These are phyloP conservation scores for Pogonognathellus flavescens DNA, from an alignment of 1,140 invertebrate species.

Conservation along the genomic window DNA sequence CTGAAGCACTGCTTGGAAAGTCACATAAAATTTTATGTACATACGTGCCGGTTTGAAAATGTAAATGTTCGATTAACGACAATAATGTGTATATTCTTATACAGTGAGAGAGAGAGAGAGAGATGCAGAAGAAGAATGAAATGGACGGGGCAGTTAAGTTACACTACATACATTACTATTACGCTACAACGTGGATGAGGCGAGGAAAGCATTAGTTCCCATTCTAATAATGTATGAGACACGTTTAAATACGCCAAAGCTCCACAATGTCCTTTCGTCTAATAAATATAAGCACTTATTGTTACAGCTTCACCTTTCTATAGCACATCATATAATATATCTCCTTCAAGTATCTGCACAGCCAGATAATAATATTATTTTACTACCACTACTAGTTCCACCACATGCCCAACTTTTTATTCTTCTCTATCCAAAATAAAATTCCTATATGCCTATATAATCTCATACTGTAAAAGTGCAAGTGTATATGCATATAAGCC, in stretches of 20 bases:
- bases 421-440: too few species aligned
- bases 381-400: too few species aligned
- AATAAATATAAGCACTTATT: too few species aligned
- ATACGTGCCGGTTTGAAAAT: slow-evolving; percentile 47
- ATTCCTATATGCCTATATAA: too few species aligned
- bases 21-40: slow-evolving; percentile 51
- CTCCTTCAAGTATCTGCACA: too few species aligned
- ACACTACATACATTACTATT: slow-evolving; percentile 19
- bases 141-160: slow-evolving; percentile 35
- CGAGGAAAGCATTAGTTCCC: slow-evolving; percentile 22
- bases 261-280: too few species aligned
- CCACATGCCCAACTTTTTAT: too few species aligned
- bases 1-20: slow-evolving; percentile 42
- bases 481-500: too few species aligned
- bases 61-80: slow-evolving; percentile 50
- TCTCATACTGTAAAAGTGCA: too few species aligned
- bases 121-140: not conserved
- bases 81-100: not conserved
- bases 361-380: too few species aligned
- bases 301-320: too few species aligned
- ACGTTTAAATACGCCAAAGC: not conserved
- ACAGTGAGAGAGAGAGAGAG: not conserved
- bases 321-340: too few species aligned
- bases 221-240: slow-evolving; percentile 22
- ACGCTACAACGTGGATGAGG: not conserved